Evolutionary conservation across 2,797 vertebrate genomes (phyloP), one percentile per base, ranked within the genome.

Genomic region (Protonibea diacanthus): DNA sequence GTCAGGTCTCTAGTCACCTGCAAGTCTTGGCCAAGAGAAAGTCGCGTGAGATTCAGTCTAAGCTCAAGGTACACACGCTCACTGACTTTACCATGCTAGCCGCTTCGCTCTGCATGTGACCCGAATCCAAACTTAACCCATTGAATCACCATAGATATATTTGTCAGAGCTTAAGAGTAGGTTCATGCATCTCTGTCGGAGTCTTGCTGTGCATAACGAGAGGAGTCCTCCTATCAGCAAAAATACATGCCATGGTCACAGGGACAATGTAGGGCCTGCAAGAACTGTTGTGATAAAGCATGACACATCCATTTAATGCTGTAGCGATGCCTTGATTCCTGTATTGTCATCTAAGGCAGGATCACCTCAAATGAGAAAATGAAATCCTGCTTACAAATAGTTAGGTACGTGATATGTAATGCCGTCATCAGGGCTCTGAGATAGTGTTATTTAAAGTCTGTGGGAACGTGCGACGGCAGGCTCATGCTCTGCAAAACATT

Each of bases 1-100:
- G 94, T 93, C 97, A 98, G 97, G 97, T 99, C 94, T 99, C 97
- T 98, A 98, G 97, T 96, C 97, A 99, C 95, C 96, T 98, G 95
- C 97, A 98, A 96, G 97, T 99, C 95, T 97, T 99, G 96, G 97
- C 97, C 94, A 96, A 97, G 92, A 96, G 97, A 97, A 98, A 97
- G 95, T 97, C 97, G 95, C 97, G 97, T 75, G 97, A 98, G 95
- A 97, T 98, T 97, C 97, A 98, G 96, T 97, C 97, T 96, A 97
- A 98, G 94, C 96, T 99, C 91, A 98, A 99, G 97, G 97, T 99
- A 99, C 89, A 96, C 93, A 81, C 11, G 83, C 82, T 87, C 57
- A 87, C 81, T 89, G 84, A 81, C 74, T 77, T 74, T 76, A 84
- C 78, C 67, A 25, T 44, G 65, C 76, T 79, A 78, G 74, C 58